phyloP scores from a whole-genome alignment of 2,888 invertebrate genomes.

The Zeuzera pyrina region DNA sequence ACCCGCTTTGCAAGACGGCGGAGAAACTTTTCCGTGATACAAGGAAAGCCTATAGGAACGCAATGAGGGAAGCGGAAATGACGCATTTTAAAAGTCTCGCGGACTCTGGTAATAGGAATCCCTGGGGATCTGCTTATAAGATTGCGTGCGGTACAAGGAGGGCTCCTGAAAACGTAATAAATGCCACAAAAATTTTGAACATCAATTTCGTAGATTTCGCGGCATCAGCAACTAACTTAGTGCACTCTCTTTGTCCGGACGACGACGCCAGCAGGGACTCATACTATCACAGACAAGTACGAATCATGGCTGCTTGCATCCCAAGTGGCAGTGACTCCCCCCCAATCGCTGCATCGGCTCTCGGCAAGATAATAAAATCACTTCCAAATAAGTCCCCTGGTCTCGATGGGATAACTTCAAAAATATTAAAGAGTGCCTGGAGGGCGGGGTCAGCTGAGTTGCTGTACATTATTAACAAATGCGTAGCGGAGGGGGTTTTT shows the following conservation, averaged over 20 bases:
- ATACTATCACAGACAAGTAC: background rate
- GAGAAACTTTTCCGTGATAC: background rate
- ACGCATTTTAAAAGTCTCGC: background rate
- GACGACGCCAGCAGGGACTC: constrained; percentile 1
- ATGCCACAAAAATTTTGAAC: background rate
- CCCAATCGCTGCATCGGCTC: too few relatives aligned
- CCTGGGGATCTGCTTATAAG: constrained; percentile 4
- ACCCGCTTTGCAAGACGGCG: background rate
- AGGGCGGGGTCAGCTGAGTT: too few relatives aligned
- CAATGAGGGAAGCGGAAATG: background rate
- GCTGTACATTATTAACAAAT: too few relatives aligned
- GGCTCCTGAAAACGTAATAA: background rate
- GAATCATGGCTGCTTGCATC: background rate
- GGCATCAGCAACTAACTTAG: background rate
- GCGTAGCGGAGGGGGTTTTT: too few relatives aligned
- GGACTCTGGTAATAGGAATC: background rate
- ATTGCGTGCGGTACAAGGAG: background rate
- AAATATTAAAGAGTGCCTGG: too few relatives aligned
- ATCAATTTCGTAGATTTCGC: background rate
- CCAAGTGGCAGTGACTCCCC: constrained; percentile 1
- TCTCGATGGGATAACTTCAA: too few relatives aligned
- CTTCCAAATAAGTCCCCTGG: too few relatives aligned
- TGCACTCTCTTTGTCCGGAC: constrained; percentile 3
- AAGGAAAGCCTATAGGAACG: background rate
- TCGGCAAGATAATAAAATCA: too few relatives aligned